A percentile compares a stretch with the other conserved stretches of the same genome.
Evolutionary conservation across 2,888 invertebrate species (phyloP).

Genomic region (Sinelater perroti): DNA sequence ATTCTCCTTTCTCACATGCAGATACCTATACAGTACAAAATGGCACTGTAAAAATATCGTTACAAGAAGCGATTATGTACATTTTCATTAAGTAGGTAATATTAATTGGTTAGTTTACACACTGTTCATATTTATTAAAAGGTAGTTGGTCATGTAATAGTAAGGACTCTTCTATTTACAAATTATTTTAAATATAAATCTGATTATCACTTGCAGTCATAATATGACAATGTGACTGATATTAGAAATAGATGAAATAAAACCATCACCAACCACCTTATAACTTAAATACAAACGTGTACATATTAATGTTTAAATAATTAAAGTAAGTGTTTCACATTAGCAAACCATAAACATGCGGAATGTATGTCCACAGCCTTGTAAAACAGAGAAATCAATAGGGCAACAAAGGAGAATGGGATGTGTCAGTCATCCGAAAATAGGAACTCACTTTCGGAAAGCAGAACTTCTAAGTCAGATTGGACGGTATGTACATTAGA

Average conservation of each 20-base stretch:
- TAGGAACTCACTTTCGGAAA: slow-evolving; percentile 67
- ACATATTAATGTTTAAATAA: too few species aligned
- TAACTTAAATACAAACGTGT: too few species aligned
- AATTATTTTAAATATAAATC: too few species aligned
- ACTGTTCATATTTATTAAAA: slow-evolving; percentile 24
- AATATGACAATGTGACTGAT: too few species aligned
- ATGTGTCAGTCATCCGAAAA: slow-evolving; percentile 63
- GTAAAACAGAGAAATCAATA: slow-evolving; percentile 28
- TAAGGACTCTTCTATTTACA: too few species aligned
- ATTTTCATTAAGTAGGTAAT: slow-evolving; percentile 12
- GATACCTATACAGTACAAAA: slow-evolving; percentile 45
- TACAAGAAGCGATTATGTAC: slow-evolving; percentile 43
- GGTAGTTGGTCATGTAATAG: too few species aligned
- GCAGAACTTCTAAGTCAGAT: slow-evolving; percentile 68
- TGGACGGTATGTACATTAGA: slow-evolving; percentile 70
- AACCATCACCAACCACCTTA: too few species aligned
- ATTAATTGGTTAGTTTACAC: slow-evolving; percentile 20
- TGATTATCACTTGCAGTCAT: too few species aligned
- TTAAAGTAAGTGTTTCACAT: slow-evolving; percentile 43
- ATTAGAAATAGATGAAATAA: too few species aligned
- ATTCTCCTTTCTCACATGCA: slow-evolving; percentile 21
- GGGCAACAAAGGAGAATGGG: slow-evolving; percentile 32
- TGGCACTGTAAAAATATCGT: slow-evolving; percentile 52
- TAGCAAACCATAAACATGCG: slow-evolving; percentile 36
- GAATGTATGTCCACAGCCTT: slow-evolving; percentile 53